These are phyloP conservation scores for Nothobranchius furzeri DNA, from an alignment of 2,113 vertebrate genomes.

Conservation along the genomic window DNA sequence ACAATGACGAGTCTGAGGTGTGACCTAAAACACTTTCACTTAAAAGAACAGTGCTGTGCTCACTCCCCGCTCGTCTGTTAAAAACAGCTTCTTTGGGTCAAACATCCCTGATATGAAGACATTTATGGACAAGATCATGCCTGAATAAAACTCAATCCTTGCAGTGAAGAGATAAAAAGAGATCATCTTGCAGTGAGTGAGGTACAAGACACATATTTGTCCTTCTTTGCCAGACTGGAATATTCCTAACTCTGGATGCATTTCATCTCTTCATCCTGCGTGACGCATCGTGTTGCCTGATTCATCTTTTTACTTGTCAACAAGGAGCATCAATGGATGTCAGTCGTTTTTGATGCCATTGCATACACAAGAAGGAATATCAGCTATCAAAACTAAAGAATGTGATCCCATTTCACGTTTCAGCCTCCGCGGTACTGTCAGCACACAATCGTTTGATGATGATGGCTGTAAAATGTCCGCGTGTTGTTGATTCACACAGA, in stretches of 20 bases:
- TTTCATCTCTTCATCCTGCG: background rate
- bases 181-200: background rate
- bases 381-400: background rate
- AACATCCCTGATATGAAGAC: background rate
- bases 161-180: too few species aligned
- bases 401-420: background rate
- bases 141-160: background rate
- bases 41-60: background rate
- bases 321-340: background rate
- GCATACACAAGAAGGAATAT: background rate
- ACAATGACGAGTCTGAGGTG: background rate
- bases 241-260: background rate
- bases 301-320: background rate
- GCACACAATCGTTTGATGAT: background rate
- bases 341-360: background rate
- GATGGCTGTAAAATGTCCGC: background rate
- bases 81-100: background rate
- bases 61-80: background rate
- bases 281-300: background rate
- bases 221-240: too few species aligned
- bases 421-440: background rate
- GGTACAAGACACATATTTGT: background rate
- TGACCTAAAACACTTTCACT: background rate
- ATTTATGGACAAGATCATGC: background rate
- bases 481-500: background rate